Conservation (phyloP, 2,113 vertebrate species). For the Penelope pileata region DNA sequence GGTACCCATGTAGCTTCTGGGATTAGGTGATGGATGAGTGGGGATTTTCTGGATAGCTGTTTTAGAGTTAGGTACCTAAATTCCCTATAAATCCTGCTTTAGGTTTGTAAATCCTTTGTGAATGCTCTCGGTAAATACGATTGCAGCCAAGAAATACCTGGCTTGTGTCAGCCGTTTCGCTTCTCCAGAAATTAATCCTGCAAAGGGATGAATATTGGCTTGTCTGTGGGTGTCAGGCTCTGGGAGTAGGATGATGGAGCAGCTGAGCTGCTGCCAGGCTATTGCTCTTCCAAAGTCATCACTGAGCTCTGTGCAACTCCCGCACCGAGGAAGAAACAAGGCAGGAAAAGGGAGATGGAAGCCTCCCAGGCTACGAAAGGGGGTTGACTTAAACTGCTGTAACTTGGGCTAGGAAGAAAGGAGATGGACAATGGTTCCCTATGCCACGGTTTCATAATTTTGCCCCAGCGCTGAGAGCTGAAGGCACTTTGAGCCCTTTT, state of each 20-base stretch:
- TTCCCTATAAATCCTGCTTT: conserved; percentile 57
- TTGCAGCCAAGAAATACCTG: conserved; percentile 43
- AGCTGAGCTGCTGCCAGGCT: neutral
- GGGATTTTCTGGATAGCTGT: conserved; percentile 26
- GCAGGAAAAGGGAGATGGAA: neutral
- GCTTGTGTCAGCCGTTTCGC: conserved; percentile 21
- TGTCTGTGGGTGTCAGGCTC: neutral
- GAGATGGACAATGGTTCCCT: accelerated
- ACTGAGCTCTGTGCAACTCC: neutral
- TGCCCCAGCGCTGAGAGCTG: too few relatives aligned
- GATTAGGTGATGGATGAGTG: conserved; percentile 33
- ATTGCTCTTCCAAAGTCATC: neutral
- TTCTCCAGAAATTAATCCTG: conserved; percentile 8
- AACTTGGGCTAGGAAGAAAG: neutral
- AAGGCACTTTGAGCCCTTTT: neutral
- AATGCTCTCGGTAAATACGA: conserved; percentile 27
- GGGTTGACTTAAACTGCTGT: neutral
- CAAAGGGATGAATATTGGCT: neutral
- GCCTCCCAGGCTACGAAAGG: neutral
- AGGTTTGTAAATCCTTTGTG: conserved; percentile 53
- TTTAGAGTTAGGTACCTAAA: conserved; percentile 47
- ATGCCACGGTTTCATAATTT: too few relatives aligned
- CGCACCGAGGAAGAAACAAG: neutral
- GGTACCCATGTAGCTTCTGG: neutral
- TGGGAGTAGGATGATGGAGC: neutral